These are phyloP conservation scores for Diachrysia chrysitis DNA, from an alignment of 2,888 invertebrate species.

Conservation along the genomic window DNA sequence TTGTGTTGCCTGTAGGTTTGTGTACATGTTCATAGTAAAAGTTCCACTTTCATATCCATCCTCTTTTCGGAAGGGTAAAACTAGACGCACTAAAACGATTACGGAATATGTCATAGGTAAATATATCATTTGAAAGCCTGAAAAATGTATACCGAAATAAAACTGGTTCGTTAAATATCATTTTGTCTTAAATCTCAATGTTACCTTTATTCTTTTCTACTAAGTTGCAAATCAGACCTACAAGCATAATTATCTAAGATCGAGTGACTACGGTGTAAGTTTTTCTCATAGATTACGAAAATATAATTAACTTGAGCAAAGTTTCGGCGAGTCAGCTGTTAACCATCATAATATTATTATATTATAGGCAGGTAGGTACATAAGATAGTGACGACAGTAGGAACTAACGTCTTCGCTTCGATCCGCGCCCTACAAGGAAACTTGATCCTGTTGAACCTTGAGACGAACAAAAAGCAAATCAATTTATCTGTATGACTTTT, in stretches of 20 bases:
- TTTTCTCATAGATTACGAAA: neutral
- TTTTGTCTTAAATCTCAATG: neutral
- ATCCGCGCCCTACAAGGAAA: conserved; percentile 74
- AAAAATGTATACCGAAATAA: no score
- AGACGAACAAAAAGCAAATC: conserved; percentile 70
- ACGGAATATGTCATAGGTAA: neutral
- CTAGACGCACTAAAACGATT: conserved; percentile 13
- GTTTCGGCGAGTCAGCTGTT: neutral
- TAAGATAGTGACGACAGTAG: conserved; percentile 34
- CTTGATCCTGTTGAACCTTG: conserved; percentile 74
- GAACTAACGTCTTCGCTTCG: conserved; percentile 56
- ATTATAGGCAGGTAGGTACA: no score
- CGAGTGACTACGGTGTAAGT: neutral
- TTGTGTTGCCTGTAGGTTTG: conserved; percentile 13
- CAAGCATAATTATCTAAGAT: no score
- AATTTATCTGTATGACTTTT: conserved; percentile 68
- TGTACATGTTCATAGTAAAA: conserved; percentile 6
- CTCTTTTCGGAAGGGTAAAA: conserved; percentile 22
- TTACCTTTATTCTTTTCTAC: no score
- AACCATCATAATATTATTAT: conserved; percentile 11
- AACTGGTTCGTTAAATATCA: no score
- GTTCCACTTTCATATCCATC: conserved; percentile 29
- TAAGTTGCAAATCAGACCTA: no score
- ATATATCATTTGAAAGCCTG: no score
- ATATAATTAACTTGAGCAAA: neutral